Evolutionary conservation across 2,113 vertebrate species (phyloP), one percentile per base, ranked within the genome.

Genomic region (Litocranius walleri): DNA sequence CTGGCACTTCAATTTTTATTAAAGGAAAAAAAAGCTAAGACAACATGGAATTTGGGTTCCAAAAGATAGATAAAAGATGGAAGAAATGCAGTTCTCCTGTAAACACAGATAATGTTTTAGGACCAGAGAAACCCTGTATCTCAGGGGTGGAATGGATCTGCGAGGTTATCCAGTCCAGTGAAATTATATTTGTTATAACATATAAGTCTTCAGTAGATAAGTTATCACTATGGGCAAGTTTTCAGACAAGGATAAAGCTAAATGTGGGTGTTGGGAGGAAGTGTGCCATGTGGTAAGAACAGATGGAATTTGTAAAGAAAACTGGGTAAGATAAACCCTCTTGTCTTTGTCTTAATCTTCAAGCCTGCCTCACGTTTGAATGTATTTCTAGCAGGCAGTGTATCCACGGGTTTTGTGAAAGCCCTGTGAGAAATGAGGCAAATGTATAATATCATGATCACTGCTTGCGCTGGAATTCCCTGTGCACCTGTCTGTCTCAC

Each of bases 181-280:
- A 93, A 94, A 90, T 94, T 83, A 93, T 95, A 94, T 96, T 78
- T 91, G 25, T 94, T 97, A 61, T 45, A 92, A 74, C 40, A 23
- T 83, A 5, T 10, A 90, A 56, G 61, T 52, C 91, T 77, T 57
- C n/a, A 33, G 71, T 7, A 86, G 94, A 83, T 89, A 80, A 36
- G 2, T 74, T 89, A 93, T 89, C 82, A 3, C 7, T 4, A 1
- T 0, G 33, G 43, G 52, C 87, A 40, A 71, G 57, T 95, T 91
- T 94, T 78, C 50, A 57, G 84, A 48, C 48, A 78, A 82, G 67
- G 36, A 27, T 40, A 54, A 56, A 95, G 48, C n/a, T 29, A 27
- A 10, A 17, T 0, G 9, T 43, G 61, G 82, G 52, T 89, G 36
- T 54, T 29, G 27, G 71, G 84, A 97, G 50, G 87, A 80, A 67